These are phyloP conservation scores for Onychostoma macrolepis DNA, from an alignment of 2,113 vertebrate genomes.

Conservation along the genomic window DNA sequence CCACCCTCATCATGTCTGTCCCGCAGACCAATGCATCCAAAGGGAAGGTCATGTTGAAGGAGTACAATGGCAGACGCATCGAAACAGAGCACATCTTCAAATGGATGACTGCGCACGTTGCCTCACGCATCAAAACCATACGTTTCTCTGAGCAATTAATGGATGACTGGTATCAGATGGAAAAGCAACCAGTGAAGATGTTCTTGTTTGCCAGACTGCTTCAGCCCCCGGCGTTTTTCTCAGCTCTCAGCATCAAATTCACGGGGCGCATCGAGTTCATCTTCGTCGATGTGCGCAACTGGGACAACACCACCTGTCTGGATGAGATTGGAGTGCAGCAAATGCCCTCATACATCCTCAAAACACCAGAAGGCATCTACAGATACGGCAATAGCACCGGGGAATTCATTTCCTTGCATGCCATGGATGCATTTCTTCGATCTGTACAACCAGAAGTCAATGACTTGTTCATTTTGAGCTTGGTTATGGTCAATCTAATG, in stretches of 20 bases:
- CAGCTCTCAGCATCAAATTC: conserved; percentile 95
- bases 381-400: conserved; percentile 92
- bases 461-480: conserved; percentile 93
- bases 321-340: conserved; percentile 85
- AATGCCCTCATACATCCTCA: conserved; percentile 90
- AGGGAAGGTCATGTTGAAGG: conserved; percentile 96
- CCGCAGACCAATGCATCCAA: conserved; percentile 96
- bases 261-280: conserved; percentile 97
- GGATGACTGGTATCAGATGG: conserved; percentile 89
- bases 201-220: conserved; percentile 91
- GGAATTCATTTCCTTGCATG: conserved; percentile 90
- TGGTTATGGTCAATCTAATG: conserved; percentile 95
- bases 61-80: conserved; percentile 83
- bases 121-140: conserved; percentile 92
- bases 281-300: conserved; percentile 91
- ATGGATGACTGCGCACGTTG: conserved; percentile 94
- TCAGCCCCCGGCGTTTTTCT: conserved; percentile 94
- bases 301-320: conserved; percentile 87
- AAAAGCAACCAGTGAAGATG: conserved; percentile 88
- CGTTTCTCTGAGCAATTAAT: conserved; percentile 79
- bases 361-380: conserved; percentile 96
- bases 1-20: conserved; percentile 96
- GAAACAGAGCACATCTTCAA: conserved; percentile 94
- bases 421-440: conserved; percentile 95
- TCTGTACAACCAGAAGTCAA: conserved; percentile 97